Conservation (phyloP, 2,113 vertebrate species). For the Myxocyprinus asiaticus region DNA sequence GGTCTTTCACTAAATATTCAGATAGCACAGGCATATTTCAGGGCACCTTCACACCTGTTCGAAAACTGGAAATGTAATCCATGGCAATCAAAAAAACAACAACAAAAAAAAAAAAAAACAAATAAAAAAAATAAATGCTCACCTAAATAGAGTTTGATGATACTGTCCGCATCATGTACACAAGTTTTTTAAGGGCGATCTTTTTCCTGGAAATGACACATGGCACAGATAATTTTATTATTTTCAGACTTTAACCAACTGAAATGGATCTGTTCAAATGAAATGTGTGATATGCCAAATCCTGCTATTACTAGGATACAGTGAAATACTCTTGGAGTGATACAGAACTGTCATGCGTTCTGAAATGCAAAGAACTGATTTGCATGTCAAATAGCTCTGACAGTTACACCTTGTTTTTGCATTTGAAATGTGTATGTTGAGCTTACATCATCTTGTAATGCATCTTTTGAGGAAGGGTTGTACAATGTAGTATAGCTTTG, state of each 20-base stretch:
- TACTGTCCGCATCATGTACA: no score
- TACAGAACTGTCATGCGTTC: background rate
- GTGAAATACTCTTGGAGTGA: background rate
- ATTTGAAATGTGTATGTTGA: no score
- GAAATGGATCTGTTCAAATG: background rate
- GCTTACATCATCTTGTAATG: no score
- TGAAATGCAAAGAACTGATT: slow-evolving; percentile 32
- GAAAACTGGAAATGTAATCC: background rate
- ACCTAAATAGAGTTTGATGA: background rate
- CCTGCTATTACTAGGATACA: background rate
- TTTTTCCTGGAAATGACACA: no score
- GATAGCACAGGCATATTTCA: slow-evolving; percentile 36
- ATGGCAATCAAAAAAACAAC: background rate
- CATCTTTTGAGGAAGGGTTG: no score
- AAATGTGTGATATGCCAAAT: background rate
- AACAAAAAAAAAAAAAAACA: no score
- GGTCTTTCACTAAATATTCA: slow-evolving; percentile 61
- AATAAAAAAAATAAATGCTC: background rate
- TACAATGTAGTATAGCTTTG: no score
- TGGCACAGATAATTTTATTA: no score
- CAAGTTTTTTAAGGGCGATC: no score
- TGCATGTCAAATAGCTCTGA: slow-evolving; percentile 30
- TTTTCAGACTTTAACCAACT: no score
- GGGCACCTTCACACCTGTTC: slow-evolving; percentile 10
- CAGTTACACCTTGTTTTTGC: background rate